Evolutionary conservation across 2,113 vertebrate genomes (phyloP).

Genomic region (Corythornis cristatus): DNA sequence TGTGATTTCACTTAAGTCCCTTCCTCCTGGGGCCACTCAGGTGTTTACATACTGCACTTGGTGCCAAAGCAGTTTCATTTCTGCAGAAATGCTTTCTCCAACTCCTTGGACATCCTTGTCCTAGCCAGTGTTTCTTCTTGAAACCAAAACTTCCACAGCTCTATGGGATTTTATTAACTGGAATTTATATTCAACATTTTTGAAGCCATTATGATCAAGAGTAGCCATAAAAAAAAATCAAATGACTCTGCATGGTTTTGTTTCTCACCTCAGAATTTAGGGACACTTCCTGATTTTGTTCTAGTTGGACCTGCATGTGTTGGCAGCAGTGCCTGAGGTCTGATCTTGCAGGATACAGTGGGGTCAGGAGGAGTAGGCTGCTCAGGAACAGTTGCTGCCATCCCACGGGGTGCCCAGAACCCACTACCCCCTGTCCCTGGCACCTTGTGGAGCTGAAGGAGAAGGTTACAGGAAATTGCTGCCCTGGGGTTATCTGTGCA

Average conservation of each 20-base stretch:
- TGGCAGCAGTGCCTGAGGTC: background rate
- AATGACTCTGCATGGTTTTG: background rate
- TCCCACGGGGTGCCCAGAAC: background rate
- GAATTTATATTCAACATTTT: background rate
- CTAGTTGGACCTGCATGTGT: background rate
- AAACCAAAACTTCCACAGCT: background rate
- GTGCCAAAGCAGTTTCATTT: background rate
- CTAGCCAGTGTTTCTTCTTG: background rate
- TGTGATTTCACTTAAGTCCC: background rate
- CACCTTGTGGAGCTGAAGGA: background rate
- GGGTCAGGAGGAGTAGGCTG: background rate
- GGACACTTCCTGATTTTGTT: background rate
- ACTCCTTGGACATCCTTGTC: background rate
- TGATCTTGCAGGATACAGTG: background rate
- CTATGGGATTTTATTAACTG: background rate
- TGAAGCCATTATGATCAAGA: background rate
- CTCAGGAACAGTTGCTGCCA: background rate
- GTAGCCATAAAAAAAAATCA: background rate
- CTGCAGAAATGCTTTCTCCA: slow-evolving; percentile 11
- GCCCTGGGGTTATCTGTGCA: background rate
- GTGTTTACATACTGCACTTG: background rate
- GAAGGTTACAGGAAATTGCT: background rate
- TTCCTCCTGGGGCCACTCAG: background rate
- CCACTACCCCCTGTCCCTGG: background rate
- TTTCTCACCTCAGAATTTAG: background rate